Conservation (phyloP, 2,888 invertebrate species). For the Orthonevra nobilis region DNA sequence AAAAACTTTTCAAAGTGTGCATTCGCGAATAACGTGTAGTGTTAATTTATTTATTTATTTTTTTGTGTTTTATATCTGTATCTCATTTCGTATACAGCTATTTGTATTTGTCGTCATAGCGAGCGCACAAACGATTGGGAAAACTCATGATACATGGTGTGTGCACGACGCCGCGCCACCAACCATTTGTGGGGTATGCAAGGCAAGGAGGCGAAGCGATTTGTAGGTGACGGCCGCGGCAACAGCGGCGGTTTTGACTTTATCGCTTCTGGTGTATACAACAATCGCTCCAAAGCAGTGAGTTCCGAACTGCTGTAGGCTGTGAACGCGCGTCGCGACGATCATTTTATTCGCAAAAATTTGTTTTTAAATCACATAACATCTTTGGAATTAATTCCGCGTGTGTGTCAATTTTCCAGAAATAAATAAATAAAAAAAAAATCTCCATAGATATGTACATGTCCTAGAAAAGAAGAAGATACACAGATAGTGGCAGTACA, state of each 20-base stretch:
- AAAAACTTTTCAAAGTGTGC: too few relatives aligned
- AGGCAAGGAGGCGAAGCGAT: slow-evolving; percentile 9
- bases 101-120: slow-evolving; percentile 48
- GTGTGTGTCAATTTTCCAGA: slow-evolving; percentile 39
- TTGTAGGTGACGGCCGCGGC: slow-evolving; percentile 58
- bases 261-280: slow-evolving; percentile 61
- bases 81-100: slow-evolving; percentile 3
- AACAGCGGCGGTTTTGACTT: slow-evolving; percentile 32
- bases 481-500: slow-evolving; percentile 24
- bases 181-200: slow-evolving; percentile 61
- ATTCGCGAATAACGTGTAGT: too few relatives aligned
- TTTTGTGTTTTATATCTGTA: background rate
- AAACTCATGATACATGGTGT: slow-evolving; percentile 42
- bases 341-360: slow-evolving; percentile 26
- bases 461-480: slow-evolving; percentile 14
- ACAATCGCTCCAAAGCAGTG: slow-evolving; percentile 61
- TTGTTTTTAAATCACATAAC: slow-evolving; percentile 41
- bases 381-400: slow-evolving; percentile 43
- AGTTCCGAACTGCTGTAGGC: slow-evolving; percentile 66
- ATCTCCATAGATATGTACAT: slow-evolving; percentile 20
- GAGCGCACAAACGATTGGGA: slow-evolving; percentile 44
- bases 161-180: slow-evolving; percentile 29
- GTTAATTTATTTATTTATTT: too few relatives aligned
- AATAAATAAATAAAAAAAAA: slow-evolving; percentile 4
- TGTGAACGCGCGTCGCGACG: slow-evolving; percentile 61